These are phyloP conservation scores for Ficedula albicollis DNA, from an alignment of 2,797 vertebrate species.

Conservation along the genomic window DNA sequence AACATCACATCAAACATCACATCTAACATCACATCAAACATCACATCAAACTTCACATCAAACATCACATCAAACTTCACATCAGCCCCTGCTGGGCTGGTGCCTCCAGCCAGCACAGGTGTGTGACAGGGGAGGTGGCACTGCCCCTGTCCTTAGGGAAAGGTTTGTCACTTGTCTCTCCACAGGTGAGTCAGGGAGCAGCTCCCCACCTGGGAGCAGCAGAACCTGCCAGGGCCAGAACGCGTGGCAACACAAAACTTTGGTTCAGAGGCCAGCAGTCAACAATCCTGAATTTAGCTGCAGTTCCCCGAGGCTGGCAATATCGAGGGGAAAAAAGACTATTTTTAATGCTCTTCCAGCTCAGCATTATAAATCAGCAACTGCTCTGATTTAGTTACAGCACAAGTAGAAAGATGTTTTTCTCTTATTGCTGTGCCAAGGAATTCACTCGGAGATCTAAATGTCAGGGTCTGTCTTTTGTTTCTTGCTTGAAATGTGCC, in stretches of 20 bases:
- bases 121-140: neutral
- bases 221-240: neutral
- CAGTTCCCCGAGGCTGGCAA: conserved; percentile 1
- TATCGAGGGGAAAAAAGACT: neutral
- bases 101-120: neutral
- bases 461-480: conserved; percentile 54
- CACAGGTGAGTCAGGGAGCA: neutral
- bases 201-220: conserved; percentile 22
- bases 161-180: conserved; percentile 1
- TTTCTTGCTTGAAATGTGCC: conserved; percentile 10
- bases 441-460: conserved; percentile 9
- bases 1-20: accelerated
- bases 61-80: accelerated
- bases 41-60: accelerated
- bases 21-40: neutral
- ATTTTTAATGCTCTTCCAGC: conserved; percentile 22
- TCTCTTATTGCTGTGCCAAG: neutral
- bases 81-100: neutral
- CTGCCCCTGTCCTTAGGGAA: neutral
- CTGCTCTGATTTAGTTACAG: neutral
- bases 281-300: neutral
- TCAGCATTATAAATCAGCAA: neutral
- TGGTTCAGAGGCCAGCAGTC: neutral
- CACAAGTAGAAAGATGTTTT: conserved; percentile 5
- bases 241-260: neutral